Percentiles rank a stretch among this genome's conserved stretches.
Conservation (phyloP, 1,140 invertebrate species). For the Calosoma granatense region DNA sequence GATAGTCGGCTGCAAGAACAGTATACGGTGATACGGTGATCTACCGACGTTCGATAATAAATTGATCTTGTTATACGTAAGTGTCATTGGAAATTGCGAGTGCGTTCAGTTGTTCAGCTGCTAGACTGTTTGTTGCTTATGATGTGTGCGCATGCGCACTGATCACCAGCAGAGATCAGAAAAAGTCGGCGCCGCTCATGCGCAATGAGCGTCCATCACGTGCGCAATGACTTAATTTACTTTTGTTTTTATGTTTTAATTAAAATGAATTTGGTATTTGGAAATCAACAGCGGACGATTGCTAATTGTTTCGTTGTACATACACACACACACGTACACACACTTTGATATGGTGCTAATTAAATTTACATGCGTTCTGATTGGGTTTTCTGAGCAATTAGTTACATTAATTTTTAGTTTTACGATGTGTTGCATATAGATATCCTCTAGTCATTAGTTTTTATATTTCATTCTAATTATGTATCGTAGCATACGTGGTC, state of each 20-base stretch:
- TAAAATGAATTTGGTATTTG: conserved; percentile 5
- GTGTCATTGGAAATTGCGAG: no score
- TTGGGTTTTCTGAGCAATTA: neutral
- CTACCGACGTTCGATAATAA: no score
- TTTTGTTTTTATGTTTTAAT: conserved; percentile 7
- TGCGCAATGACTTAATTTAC: conserved; percentile 3
- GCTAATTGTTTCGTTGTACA: neutral
- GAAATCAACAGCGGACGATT: neutral
- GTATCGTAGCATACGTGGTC: no score
- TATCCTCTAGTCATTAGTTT: no score
- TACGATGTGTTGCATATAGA: neutral
- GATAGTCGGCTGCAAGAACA: no score
- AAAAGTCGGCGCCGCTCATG: neutral
- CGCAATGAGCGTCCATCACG: neutral
- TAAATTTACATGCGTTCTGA: neutral
- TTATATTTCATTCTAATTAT: no score
- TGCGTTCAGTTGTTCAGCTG: no score
- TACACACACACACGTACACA: neutral
- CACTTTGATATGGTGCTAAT: neutral
- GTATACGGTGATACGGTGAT: no score
- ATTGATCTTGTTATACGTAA: no score
- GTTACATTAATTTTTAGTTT: neutral
- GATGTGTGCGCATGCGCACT: no score
- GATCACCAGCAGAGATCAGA: no score
- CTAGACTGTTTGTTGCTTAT: no score